Percentiles rank a stretch among this genome's conserved stretches.
These are phyloP conservation scores for Drosophila atroscutellata DNA, from an alignment of 2,888 invertebrate genomes.

Conservation along the genomic window DNA sequence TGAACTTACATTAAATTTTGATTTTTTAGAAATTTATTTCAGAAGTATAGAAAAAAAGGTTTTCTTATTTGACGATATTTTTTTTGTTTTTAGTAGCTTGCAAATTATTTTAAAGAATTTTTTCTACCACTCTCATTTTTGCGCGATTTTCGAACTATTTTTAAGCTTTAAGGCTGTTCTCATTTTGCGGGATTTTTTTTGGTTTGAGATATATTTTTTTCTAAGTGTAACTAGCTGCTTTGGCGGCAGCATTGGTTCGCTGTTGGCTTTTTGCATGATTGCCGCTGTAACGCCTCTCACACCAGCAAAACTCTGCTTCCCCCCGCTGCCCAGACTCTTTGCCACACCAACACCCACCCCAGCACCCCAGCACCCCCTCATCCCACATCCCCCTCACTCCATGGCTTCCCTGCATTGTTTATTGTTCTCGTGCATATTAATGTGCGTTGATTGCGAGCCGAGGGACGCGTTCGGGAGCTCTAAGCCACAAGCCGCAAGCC, in stretches of 20 bases:
- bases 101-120: not conserved
- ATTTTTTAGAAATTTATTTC: not conserved
- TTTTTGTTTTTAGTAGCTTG: not conserved
- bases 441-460: constrained; percentile 76
- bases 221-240: constrained; percentile 27
- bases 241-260: constrained; percentile 53
- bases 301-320: constrained; percentile 23
- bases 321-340: not conserved
- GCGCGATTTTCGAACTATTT: fast-evolving
- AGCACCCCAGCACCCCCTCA: not conserved
- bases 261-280: constrained; percentile 51
- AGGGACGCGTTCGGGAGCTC: constrained; percentile 41
- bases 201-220: not conserved
- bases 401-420: constrained; percentile 61
- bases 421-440: constrained; percentile 83
- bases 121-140: not conserved
- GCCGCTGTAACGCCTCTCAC: constrained; percentile 67
- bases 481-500: constrained; percentile 38
- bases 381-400: not conserved
- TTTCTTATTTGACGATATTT: not conserved
- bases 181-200: not conserved
- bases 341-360: not conserved
- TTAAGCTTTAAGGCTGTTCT: fast-evolving
- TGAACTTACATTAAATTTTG: fast-evolving
- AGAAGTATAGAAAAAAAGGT: not conserved